Percentiles rank a stretch among this genome's conserved stretches.
Evolutionary conservation across 2,113 vertebrate species (phyloP).

Genomic region (Neogale vison): DNA sequence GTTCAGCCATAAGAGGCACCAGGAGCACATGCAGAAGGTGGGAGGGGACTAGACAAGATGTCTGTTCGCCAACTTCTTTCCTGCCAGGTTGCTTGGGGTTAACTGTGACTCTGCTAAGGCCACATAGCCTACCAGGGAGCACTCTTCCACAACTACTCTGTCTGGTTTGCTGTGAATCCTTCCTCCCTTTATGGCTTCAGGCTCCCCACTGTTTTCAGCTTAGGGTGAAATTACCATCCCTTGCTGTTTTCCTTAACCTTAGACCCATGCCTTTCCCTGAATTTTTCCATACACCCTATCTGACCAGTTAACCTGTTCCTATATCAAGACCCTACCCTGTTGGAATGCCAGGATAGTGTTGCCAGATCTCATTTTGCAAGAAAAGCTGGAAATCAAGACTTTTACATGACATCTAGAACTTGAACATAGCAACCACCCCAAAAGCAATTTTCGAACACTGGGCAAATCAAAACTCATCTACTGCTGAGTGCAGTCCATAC

Average conservation of each 20-base stretch:
- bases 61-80: background rate
- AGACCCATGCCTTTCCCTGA: background rate
- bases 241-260: background rate
- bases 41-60: background rate
- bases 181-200: background rate
- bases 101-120: background rate
- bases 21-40: background rate
- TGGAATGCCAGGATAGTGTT: background rate
- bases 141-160: background rate
- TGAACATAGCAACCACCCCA: background rate
- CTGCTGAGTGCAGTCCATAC: too few species aligned
- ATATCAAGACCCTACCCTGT: background rate
- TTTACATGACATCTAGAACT: background rate
- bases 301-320: background rate
- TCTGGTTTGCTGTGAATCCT: background rate
- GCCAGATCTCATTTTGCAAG: background rate
- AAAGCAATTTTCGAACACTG: background rate
- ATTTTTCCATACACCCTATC: background rate
- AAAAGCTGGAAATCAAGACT: background rate
- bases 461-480: background rate
- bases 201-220: background rate
- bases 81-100: background rate
- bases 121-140: background rate
- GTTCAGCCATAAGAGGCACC: background rate
- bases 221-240: background rate